phyloP scores from a whole-genome alignment of 2,888 invertebrate genomes.

The Nymphalis urticae region DNA sequence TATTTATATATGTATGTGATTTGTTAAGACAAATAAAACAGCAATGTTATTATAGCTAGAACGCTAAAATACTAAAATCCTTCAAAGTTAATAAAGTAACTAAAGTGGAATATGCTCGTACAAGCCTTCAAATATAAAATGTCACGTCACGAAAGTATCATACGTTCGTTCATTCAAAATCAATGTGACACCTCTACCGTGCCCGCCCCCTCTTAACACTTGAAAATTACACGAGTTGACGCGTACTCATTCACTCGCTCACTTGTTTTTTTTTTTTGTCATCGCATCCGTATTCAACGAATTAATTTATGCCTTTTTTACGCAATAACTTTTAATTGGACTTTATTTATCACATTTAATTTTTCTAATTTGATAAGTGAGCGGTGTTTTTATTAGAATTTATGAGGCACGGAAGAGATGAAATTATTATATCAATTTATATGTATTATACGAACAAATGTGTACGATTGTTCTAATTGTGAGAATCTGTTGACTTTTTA shows the following conservation, averaged over 20 bases:
- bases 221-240: constrained; percentile 54
- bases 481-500: constrained; percentile 22
- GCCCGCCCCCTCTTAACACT: constrained; percentile 29
- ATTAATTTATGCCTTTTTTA: constrained; percentile 82
- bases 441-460: constrained; percentile 72
- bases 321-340: constrained; percentile 80
- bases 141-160: not conserved
- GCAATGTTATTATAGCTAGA: no score
- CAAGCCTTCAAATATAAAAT: no score
- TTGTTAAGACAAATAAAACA: no score
- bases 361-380: constrained; percentile 79
- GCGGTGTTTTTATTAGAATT: constrained; percentile 71
- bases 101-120: no score
- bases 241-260: constrained; percentile 44
- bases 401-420: constrained; percentile 56
- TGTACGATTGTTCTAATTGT: constrained; percentile 49
- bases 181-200: constrained; percentile 50
- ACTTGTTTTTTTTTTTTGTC: constrained; percentile 42
- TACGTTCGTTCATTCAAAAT: constrained; percentile 30
- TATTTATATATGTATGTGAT: no score
- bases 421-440: constrained; percentile 69
- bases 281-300: constrained; percentile 50
- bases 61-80: no score
- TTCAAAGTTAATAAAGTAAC: no score
- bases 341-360: constrained; percentile 81